Evolutionary conservation across 2,888 invertebrate genomes (phyloP).

Genomic region (Habrosyne pyritoides): DNA sequence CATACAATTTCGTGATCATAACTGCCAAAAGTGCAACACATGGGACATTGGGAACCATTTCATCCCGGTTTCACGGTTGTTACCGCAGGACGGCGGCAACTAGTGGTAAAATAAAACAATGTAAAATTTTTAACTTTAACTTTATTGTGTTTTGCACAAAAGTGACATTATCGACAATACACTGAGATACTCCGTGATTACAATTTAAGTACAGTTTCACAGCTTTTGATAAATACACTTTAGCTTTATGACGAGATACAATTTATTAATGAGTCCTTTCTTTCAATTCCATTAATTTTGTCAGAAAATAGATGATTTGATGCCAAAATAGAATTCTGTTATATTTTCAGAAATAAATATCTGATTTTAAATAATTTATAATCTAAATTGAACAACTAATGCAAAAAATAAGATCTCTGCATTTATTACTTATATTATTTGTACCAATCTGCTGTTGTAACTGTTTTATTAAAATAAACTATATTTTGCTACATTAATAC

Average conservation of each 20-base stretch:
- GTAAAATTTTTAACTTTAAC: slow-evolving; percentile 43
- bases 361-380: slow-evolving; percentile 17
- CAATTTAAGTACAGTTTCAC: slow-evolving; percentile 80
- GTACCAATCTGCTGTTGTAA: slow-evolving; percentile 51
- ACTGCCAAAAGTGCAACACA: too few species aligned
- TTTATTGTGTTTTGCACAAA: slow-evolving; percentile 79
- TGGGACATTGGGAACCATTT: too few species aligned
- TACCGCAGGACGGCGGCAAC: too few species aligned
- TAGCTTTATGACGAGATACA: slow-evolving; percentile 47
- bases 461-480: slow-evolving; percentile 14
- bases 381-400: slow-evolving; percentile 27
- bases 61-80: too few species aligned
- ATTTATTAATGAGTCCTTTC: slow-evolving; percentile 40
- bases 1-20: too few species aligned
- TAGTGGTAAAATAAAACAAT: slow-evolving; percentile 29
- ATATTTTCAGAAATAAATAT: slow-evolving; percentile 31
- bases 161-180: slow-evolving; percentile 75
- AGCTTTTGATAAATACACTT: slow-evolving; percentile 72
- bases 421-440: slow-evolving; percentile 34
- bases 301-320: slow-evolving; percentile 55
- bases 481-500: slow-evolving; percentile 11
- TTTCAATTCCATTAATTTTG: slow-evolving; percentile 66
- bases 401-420: slow-evolving; percentile 19
- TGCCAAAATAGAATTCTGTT: slow-evolving; percentile 61
- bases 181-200: slow-evolving; percentile 77